phyloP scores from a whole-genome alignment of 2,888 invertebrate genomes.

The Agelastica alni region DNA sequence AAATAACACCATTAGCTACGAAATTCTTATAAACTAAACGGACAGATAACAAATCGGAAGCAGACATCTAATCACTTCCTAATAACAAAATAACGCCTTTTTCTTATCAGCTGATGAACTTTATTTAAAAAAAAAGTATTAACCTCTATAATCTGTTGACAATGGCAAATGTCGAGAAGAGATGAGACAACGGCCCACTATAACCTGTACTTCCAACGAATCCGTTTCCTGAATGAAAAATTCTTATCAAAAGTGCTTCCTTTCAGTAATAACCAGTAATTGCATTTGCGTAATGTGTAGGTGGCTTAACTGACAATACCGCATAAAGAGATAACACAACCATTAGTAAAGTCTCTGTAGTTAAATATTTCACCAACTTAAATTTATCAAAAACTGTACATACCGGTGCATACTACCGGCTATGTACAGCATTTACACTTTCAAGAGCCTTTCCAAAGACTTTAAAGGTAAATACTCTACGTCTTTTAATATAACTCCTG shows the following conservation, averaged over 20 bases:
- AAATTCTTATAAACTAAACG: neutral
- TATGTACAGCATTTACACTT: too few relatives aligned
- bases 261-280: conserved; percentile 32
- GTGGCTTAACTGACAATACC: conserved; percentile 23
- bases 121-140: conserved; percentile 11
- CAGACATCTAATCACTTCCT: conserved; percentile 13
- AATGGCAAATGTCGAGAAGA: conserved; percentile 17
- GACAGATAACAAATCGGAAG: conserved; percentile 3
- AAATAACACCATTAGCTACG: too few relatives aligned
- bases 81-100: conserved; percentile 14
- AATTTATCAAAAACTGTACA: too few relatives aligned
- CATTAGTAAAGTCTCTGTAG: too few relatives aligned
- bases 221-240: conserved; percentile 34
- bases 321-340: too few relatives aligned
- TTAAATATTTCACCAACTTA: too few relatives aligned
- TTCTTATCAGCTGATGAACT: conserved; percentile 25
- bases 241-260: conserved; percentile 39
- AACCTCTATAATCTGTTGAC: conserved; percentile 29
- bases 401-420: too few relatives aligned
- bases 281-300: conserved; percentile 33
- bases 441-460: too few relatives aligned
- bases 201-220: conserved; percentile 27
- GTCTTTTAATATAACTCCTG: too few relatives aligned
- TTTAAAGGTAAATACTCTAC: too few relatives aligned
- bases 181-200: conserved; percentile 33